Percentiles rank a stretch among this genome's conserved stretches.
phyloP scores from a whole-genome alignment of 53 echinoderm and acorn worm species.

The Glandiceps talaboti region DNA sequence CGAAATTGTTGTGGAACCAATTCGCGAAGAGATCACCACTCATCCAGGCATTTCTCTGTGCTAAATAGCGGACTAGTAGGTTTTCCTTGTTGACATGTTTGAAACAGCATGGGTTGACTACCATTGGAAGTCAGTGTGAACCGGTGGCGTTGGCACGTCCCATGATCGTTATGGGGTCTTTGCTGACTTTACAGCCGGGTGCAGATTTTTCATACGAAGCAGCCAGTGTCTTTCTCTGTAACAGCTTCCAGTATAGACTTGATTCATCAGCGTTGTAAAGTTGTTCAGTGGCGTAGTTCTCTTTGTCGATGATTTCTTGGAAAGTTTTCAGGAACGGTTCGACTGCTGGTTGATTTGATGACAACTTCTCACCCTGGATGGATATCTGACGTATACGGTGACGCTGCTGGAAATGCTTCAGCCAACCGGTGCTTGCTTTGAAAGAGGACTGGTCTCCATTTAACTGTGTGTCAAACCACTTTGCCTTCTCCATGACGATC shows the following conservation, averaged over 20 bases:
- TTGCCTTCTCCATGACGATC: background rate
- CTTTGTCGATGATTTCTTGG: background rate
- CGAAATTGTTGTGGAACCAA: constrained; percentile 25
- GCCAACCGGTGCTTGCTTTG: constrained; percentile 13
- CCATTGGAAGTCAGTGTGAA: constrained; percentile 2
- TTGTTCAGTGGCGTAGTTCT: too few relatives aligned
- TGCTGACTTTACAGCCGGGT: constrained; percentile 10
- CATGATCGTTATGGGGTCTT: constrained; percentile 9
- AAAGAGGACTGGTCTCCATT: too few relatives aligned
- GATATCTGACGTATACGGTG: constrained; percentile 4
- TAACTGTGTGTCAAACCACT: background rate
- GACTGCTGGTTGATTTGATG: background rate
- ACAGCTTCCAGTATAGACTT: constrained; percentile 16
- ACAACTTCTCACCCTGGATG: constrained; percentile 9
- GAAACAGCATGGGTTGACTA: constrained; percentile 17
- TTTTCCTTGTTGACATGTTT: constrained; percentile 16
- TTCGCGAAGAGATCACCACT: constrained; percentile 10
- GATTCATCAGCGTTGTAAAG: constrained; percentile 13
- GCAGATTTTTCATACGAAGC: background rate
- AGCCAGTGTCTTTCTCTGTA: constrained; percentile 12
- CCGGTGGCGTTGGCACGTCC: constrained; percentile 10
- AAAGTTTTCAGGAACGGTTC: background rate
- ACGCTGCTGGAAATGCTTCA: constrained; percentile 5
- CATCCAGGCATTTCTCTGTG: constrained; percentile 23
- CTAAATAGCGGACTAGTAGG: constrained; percentile 11